These are phyloP conservation scores for Galerucella calmariensis DNA, from an alignment of 2,888 invertebrate species.

Conservation along the genomic window DNA sequence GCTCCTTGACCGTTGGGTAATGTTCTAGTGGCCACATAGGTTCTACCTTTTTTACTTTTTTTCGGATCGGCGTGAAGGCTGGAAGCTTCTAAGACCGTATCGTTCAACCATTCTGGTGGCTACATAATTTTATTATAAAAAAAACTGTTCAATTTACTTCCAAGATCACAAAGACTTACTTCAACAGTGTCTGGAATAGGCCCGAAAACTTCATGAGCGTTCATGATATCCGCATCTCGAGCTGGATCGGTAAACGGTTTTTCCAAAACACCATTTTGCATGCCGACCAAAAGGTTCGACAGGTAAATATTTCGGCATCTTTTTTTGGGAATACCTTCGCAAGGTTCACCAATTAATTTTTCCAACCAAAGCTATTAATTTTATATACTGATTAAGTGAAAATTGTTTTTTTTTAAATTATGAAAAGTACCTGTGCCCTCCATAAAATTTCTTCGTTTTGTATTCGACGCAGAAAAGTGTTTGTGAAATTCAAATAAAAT, in stretches of 20 bases:
- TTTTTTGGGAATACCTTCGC: slow-evolving; percentile 59
- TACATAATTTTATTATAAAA: slow-evolving; percentile 33
- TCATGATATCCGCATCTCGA: slow-evolving; percentile 58
- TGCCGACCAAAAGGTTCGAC: slow-evolving; percentile 62
- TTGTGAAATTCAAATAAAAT: slow-evolving; percentile 63
- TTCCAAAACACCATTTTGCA: slow-evolving; percentile 62
- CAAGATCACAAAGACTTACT: slow-evolving; percentile 38
- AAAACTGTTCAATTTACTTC: background rate
- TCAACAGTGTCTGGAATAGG: slow-evolving; percentile 51
- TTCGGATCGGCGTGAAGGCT: slow-evolving; percentile 34
- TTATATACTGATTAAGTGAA: background rate
- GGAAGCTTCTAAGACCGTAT: slow-evolving; percentile 49
- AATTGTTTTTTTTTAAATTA: background rate
- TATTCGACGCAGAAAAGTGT: slow-evolving; percentile 52
- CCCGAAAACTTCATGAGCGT: slow-evolving; percentile 59
- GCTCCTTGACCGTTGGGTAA: slow-evolving; percentile 65
- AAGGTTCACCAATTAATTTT: slow-evolving; percentile 62
- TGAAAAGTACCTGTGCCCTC: slow-evolving; percentile 49
- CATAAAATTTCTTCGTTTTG: slow-evolving; percentile 50
- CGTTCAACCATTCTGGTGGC: slow-evolving; percentile 59
- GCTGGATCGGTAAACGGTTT: slow-evolving; percentile 61
- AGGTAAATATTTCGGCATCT: slow-evolving; percentile 65
- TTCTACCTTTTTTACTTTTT: slow-evolving; percentile 59
- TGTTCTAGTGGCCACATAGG: slow-evolving; percentile 65
- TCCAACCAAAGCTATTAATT: slow-evolving; percentile 60